Evolutionary conservation across 1,140 invertebrate species (phyloP).

Genomic region (Drosophila azteca): DNA sequence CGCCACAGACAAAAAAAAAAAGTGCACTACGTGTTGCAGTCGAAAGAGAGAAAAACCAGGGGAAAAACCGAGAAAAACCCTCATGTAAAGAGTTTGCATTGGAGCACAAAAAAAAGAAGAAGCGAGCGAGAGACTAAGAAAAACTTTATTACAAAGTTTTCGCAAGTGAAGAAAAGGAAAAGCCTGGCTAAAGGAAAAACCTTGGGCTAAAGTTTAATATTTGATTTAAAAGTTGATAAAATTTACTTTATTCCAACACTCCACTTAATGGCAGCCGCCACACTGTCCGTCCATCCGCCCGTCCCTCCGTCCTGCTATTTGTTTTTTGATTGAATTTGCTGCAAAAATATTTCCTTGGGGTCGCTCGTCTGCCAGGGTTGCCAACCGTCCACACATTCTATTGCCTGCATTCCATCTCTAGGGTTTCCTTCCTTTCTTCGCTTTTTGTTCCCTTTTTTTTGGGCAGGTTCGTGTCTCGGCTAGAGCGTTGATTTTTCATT

Average conservation of each 20-base stretch:
- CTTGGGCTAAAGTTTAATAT: slow-evolving; percentile 73
- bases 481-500: slow-evolving; percentile 73
- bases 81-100: slow-evolving; percentile 60
- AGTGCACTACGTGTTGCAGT: slow-evolving; percentile 73
- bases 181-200: slow-evolving; percentile 55
- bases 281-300: slow-evolving; percentile 15
- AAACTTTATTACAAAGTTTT: slow-evolving; percentile 79
- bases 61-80: slow-evolving; percentile 32
- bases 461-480: slow-evolving; percentile 47
- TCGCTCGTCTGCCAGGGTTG: slow-evolving; percentile 2
- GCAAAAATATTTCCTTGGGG: slow-evolving; percentile 61
- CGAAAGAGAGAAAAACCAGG: slow-evolving; percentile 10
- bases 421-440: slow-evolving; percentile 15
- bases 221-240: slow-evolving; percentile 82
- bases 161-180: slow-evolving; percentile 56
- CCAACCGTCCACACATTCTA: not conserved
- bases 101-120: slow-evolving; percentile 46
- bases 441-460: not conserved
- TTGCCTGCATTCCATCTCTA: not conserved
- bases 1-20: slow-evolving; percentile 71
- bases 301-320: slow-evolving; percentile 62
- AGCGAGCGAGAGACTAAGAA: slow-evolving; percentile 40
- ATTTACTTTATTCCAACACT: slow-evolving; percentile 70
- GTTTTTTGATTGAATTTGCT: slow-evolving; percentile 78
- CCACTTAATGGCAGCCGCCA: slow-evolving; percentile 47